Evolutionary conservation across 2,797 vertebrate species (phyloP), one percentile per base, ranked within the genome.

Genomic region (Avahi laniger): DNA sequence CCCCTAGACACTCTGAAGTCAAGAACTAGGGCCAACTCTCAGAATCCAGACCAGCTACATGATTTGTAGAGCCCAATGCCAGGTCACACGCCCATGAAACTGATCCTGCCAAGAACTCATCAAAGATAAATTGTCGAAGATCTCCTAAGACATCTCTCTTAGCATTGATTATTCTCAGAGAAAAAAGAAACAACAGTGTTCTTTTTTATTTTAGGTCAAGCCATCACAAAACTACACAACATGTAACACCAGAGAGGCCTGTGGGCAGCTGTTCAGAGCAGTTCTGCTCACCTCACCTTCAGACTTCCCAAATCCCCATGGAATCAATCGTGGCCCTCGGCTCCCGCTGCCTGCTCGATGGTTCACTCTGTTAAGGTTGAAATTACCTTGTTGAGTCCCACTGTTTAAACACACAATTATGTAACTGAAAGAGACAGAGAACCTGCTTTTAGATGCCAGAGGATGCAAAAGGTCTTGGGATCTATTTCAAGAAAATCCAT

Each of bases 401-500:
- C 22, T 52, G 85, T 38, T 91, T 87, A 95, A 95, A 92, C 65
- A 80, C 48, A 63, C 59, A 84, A 88, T 97, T 80, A 92, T 10
- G 33, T 72, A 93, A 96, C 57, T 33, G 69, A 92, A 82, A 88
- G 50, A 94, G 69, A 67, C 0, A 80, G 35, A 81, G 26, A 87
- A 59, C 12, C 63, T 91, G 30, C 12, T 92, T 96, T 92, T 28
- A 79, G 75, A 87, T 83, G 4, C 43, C 41, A 46, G 70, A 80
- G 48, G 26, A 73, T 70, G 38, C 35, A 63, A 92, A 95, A 82
- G 38, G 26, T 41, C 46, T 94, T 43, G 14, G 70, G 10, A 57
- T 83, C 52, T 80, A 86, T 59, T 94, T 95, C 57, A 92, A 85
- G 91, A 96, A 94, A 90, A 89, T 43, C 52, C 33, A 92, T 89